Evolutionary conservation across 1,140 invertebrate species (phyloP).

Genomic region (Coelopa frigida): DNA sequence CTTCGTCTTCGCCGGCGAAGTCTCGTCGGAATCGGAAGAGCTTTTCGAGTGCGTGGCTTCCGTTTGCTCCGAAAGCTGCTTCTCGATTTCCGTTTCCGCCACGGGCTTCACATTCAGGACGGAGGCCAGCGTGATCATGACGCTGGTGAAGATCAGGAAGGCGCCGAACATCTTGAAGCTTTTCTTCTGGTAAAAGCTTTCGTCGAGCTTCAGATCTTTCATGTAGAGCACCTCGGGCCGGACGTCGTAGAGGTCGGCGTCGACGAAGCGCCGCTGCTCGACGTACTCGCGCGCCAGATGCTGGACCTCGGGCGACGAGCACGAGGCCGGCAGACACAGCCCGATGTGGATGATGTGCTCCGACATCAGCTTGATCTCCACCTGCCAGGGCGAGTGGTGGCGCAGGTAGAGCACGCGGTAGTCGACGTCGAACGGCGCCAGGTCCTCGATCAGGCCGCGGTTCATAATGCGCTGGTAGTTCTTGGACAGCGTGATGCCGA

Average conservation of each 20-base stretch:
- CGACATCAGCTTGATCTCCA: conserved; percentile 40
- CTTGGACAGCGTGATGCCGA: conserved; percentile 30
- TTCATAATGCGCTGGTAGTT: conserved; percentile 38
- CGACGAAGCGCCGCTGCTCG: conserved; percentile 18
- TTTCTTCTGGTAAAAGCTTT: conserved; percentile 25
- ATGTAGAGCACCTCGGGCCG: conserved; percentile 35
- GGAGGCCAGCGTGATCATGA: conserved; percentile 29
- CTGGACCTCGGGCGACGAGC: conserved; percentile 29
- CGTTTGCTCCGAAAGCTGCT: background rate
- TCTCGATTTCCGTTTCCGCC: conserved; percentile 3
- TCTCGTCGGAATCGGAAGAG: too few species aligned
- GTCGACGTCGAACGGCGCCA: conserved; percentile 34
- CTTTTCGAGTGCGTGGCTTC: background rate
- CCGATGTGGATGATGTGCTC: conserved; percentile 41
- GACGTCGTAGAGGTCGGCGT: conserved; percentile 36
- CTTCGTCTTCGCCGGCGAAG: background rate
- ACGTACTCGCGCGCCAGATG: conserved; percentile 29
- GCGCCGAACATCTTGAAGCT: conserved; percentile 30
- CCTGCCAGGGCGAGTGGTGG: conserved; percentile 40
- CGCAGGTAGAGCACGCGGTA: conserved; percentile 38
- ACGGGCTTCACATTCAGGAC: conserved; percentile 20
- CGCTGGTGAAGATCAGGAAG: conserved; percentile 23
- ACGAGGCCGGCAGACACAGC: conserved; percentile 36
- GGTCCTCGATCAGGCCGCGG: conserved; percentile 29
- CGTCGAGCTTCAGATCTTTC: conserved; percentile 32